A percentile compares a stretch with the other conserved stretches of the same genome.
These are phyloP conservation scores for Acleris literana DNA, from an alignment of 2,888 invertebrate genomes.

Conservation along the genomic window DNA sequence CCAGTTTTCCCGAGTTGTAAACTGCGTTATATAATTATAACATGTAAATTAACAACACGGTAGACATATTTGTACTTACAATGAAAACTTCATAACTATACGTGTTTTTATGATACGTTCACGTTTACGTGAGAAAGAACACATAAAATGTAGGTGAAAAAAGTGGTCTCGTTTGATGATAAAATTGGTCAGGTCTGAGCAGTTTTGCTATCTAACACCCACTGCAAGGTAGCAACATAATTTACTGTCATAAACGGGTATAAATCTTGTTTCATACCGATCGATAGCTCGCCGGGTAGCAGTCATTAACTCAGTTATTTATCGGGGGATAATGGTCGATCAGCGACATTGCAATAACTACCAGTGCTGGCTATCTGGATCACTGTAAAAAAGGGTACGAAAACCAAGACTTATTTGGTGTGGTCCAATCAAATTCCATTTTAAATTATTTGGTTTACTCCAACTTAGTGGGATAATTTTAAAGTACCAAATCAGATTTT, in stretches of 20 bases:
- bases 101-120: background rate
- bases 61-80: background rate
- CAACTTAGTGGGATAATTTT: no score
- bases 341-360: conserved; percentile 42
- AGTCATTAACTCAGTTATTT: conserved; percentile 58
- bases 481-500: background rate
- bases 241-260: conserved; percentile 56
- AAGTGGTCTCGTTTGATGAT: background rate
- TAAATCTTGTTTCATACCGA: conserved; percentile 55
- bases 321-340: conserved; percentile 47
- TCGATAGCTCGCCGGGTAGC: conserved; percentile 53
- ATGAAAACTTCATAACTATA: background rate
- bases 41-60: conserved; percentile 15
- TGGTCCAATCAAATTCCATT: no score
- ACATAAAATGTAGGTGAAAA: background rate
- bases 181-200: background rate
- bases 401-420: no score
- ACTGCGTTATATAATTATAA: conserved; percentile 30
- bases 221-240: conserved; percentile 55
- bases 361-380: conserved; percentile 13
- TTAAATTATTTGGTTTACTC: no score
- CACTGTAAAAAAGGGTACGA: background rate
- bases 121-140: background rate
- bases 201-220: conserved; percentile 49
- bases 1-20: conserved; percentile 31